Percentiles rank a stretch among this genome's conserved stretches.
Conservation (phyloP, 2,797 vertebrate species). For the Coendou prehensilis region DNA sequence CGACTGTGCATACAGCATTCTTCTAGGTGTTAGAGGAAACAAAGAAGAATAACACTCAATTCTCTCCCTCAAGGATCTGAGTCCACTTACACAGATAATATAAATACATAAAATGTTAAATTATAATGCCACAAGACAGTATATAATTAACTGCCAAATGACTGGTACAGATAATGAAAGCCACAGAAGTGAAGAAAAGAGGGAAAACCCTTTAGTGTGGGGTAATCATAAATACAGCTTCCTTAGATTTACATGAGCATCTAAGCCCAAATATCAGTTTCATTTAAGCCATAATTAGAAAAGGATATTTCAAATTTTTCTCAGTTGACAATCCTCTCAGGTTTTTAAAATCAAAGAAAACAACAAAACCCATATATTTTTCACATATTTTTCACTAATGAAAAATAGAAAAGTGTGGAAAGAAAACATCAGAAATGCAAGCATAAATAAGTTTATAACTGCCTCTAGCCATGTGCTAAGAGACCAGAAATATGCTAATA, state of each 20-base stretch:
- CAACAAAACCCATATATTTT: neutral
- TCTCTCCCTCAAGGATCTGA: conserved; percentile 52
- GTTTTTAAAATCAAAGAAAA: conserved; percentile 54
- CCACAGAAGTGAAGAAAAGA: conserved; percentile 19
- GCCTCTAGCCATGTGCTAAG: neutral
- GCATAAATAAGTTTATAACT: neutral
- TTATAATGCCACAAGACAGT: conserved; percentile 63
- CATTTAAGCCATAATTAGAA: conserved; percentile 34
- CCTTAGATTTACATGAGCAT: conserved; percentile 24
- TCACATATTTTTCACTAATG: neutral
- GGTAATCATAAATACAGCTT: conserved; percentile 21
- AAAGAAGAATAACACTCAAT: conserved; percentile 65
- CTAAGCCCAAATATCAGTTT: conserved; percentile 21
- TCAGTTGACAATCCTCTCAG: neutral
- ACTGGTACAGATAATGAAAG: conserved; percentile 44
- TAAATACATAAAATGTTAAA: conserved; percentile 70
- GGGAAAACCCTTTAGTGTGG: neutral
- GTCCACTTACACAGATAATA: conserved; percentile 74
- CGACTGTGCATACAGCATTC: neutral
- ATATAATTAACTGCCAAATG: conserved; percentile 76
- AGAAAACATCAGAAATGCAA: conserved; percentile 48
- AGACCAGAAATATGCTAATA: neutral
- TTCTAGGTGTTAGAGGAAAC: conserved; percentile 61
- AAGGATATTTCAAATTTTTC: conserved; percentile 1
- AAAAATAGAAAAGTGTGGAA: conserved; percentile 41